These are phyloP conservation scores for Heliconius eleuchia DNA, from an alignment of 1,140 invertebrate genomes.

Conservation along the genomic window DNA sequence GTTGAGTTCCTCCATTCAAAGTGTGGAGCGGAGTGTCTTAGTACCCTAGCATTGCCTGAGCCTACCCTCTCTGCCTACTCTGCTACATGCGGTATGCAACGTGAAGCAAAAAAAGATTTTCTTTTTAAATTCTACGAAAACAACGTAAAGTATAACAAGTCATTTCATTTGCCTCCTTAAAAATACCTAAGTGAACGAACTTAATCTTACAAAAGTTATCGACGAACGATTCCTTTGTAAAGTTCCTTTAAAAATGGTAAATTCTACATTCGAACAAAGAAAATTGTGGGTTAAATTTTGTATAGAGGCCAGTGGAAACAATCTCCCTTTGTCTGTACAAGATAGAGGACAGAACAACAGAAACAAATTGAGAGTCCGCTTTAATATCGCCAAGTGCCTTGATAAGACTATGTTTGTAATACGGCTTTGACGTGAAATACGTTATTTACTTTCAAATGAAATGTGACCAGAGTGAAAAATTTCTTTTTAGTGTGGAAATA, in stretches of 20 bases:
- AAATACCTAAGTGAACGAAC: neutral
- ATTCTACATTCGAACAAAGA: neutral
- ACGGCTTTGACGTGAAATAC: neutral
- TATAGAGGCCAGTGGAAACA: conserved; percentile 14
- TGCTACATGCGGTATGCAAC: too few relatives aligned
- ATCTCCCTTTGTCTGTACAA: conserved; percentile 10
- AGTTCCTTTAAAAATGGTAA: neutral
- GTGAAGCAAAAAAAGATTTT: too few relatives aligned
- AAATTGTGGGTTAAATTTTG: conserved; percentile 5
- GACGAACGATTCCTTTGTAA: neutral
- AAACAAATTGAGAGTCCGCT: conserved; percentile 23
- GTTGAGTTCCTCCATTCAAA: too few relatives aligned
- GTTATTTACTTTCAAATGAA: neutral
- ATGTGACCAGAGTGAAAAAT: neutral
- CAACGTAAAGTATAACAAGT: neutral
- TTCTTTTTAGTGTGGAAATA: too few relatives aligned
- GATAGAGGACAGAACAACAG: conserved; percentile 18
- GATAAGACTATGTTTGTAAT: neutral
- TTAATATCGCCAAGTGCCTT: conserved; percentile 22
- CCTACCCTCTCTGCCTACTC: too few relatives aligned
- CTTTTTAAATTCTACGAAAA: neutral
- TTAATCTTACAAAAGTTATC: conserved; percentile 4
- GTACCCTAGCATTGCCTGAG: too few relatives aligned
- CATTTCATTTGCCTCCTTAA: neutral
- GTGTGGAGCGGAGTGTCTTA: too few relatives aligned